Base-by-base conservation (phyloP, 2,113 vertebrate species). In the Eupsittula cactorum region DNA sequence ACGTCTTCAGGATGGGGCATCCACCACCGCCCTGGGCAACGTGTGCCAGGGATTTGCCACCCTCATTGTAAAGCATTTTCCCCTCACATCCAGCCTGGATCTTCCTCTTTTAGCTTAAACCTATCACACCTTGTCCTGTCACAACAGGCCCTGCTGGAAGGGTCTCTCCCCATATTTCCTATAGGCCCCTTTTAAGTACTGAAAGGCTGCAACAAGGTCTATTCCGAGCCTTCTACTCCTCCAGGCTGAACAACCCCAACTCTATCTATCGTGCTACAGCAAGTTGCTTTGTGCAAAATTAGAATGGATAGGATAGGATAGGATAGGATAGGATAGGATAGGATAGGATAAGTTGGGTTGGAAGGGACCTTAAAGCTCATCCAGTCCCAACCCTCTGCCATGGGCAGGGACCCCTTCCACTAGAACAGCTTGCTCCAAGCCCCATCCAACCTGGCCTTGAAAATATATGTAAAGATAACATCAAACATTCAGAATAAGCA, bases 401-500 rank as follows among this genome's bases (percentile, higher is more conserved):
- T 6, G 39, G 10, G 39, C 69, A 64, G 33, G 69, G 59, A 74
- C 47, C 21, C 10, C 25, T 53, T 2, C 59, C 55, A 9, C 24
- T 29, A 8, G 13, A 15, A 20, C 46, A 52, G 57, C 7, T 3
- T 57, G 42, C 13, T 52, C 31, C 81, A 35, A 60, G 59, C n/a
- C n/a, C n/a, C 14, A 14, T 60, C n/a, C 57, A 52, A 13, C 19
- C 31, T 29, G 31, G 37, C 81, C 57, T 62, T 10, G 31, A 55
- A 21, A 57, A 52, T 10, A 17, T 33, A 28, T 5, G 11, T 2
- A 21, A 41, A 50, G n/a, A 3, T 42, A 1, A 6, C 1, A 1
- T 17, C 41, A 28, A 8, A 24, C 39, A 6, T 8, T 18, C 44
- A 16, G 23, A 70, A 6, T 4, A 46, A 35, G 31, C 3, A 29